These are phyloP conservation scores for Sitobion miscanthi DNA, from an alignment of 1,140 invertebrate species.

Conservation along the genomic window DNA sequence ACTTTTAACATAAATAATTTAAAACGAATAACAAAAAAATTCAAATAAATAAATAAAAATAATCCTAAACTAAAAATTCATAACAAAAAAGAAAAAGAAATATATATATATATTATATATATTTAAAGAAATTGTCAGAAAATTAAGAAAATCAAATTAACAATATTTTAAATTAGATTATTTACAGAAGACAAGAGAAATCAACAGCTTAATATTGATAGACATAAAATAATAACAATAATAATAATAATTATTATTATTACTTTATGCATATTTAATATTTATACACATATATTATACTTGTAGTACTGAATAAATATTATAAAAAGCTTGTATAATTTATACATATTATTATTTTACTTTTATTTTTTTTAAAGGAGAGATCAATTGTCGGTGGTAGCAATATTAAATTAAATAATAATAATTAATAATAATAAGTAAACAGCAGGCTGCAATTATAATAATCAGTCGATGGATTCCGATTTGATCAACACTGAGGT, in stretches of 20 bases:
- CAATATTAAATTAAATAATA: constrained; percentile 31
- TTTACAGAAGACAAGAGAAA: constrained; percentile 45
- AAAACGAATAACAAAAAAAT: constrained; percentile 52
- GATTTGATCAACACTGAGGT: constrained; percentile 53
- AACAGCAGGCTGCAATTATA: constrained; percentile 2
- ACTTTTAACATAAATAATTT: constrained; percentile 52
- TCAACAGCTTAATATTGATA: constrained; percentile 36
- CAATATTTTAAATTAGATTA: constrained; percentile 30
- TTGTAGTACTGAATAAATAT: constrained; percentile 40
- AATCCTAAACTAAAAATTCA: constrained; percentile 39
- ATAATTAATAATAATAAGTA: constrained; percentile 44
- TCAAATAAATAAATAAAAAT: constrained; percentile 52
- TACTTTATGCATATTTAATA: not conserved
- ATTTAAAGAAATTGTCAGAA: constrained; percentile 40
- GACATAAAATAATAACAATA: constrained; percentile 30
- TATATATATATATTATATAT: not conserved
- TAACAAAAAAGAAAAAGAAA: constrained; percentile 30
- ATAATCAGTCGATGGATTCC: constrained; percentile 54
- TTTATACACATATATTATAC: constrained; percentile 7
- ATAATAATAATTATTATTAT: not conserved
- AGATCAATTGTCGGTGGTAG: constrained; percentile 56
- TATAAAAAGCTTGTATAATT: constrained; percentile 46
- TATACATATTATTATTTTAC: constrained; percentile 34
- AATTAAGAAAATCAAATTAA: constrained; percentile 49
- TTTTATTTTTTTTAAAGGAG: constrained; percentile 36